Percentiles rank a stretch among this genome's conserved stretches.
Evolutionary conservation across 2,113 vertebrate genomes (phyloP).

Genomic region (Zingel zingel): DNA sequence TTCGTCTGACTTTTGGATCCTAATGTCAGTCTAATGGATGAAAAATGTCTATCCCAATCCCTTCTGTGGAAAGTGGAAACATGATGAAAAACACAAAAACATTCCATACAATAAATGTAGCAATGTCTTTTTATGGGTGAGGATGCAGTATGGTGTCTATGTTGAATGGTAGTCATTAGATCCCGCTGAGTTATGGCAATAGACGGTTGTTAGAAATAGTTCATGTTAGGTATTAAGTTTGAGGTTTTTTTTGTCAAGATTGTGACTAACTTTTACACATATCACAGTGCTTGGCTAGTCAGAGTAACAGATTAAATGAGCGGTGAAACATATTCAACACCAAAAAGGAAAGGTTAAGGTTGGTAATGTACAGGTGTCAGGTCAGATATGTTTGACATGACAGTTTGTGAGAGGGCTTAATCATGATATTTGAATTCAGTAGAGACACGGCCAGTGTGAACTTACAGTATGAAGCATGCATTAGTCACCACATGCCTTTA

Average conservation of each 20-base stretch:
- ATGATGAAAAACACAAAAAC: slow-evolving; percentile 62
- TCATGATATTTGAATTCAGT: neutral
- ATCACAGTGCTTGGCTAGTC: neutral
- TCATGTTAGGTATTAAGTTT: neutral
- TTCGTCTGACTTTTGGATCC: slow-evolving; percentile 33
- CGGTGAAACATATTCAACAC: neutral
- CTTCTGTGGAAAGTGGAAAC: slow-evolving; percentile 63
- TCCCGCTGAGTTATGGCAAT: slow-evolving; percentile 53
- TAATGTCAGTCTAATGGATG: slow-evolving; percentile 12
- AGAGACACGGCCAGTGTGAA: neutral
- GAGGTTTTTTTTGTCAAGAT: neutral
- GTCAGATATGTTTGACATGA: neutral
- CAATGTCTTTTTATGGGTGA: slow-evolving; percentile 49
- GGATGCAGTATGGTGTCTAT: slow-evolving; percentile 52
- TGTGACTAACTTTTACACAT: neutral
- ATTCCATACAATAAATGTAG: slow-evolving; percentile 46
- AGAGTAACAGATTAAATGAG: slow-evolving; percentile 4
- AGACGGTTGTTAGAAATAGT: slow-evolving; percentile 1
- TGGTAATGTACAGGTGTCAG: neutral
- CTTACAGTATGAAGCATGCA: neutral
- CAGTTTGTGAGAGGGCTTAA: neutral
- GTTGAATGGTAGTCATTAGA: slow-evolving; percentile 54
- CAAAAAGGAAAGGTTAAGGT: neutral
- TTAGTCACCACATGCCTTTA: neutral
- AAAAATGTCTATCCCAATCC: slow-evolving; percentile 32